phyloP scores from a whole-genome alignment of 1,140 invertebrate genomes.

The Sitodiplosis mosellana region DNA sequence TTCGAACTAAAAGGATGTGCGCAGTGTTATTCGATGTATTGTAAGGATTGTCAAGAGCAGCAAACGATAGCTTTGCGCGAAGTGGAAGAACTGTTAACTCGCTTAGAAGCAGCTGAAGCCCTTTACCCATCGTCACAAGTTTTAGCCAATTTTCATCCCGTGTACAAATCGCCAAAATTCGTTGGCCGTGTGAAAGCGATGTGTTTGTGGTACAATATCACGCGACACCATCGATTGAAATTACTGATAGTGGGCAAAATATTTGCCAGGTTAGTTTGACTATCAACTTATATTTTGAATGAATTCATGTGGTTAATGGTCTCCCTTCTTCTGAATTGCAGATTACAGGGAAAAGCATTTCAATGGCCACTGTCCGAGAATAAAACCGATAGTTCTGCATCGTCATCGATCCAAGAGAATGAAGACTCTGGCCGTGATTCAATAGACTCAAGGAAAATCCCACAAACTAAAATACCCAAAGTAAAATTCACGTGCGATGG shows the following conservation, averaged over 20 bases:
- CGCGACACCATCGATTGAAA: conserved; percentile 61
- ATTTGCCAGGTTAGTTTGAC: conserved; percentile 29
- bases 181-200: conserved; percentile 52
- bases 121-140: conserved; percentile 71
- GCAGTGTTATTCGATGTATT: conserved; percentile 49
- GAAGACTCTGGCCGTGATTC: conserved; percentile 21
- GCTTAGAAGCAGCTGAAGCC: conserved; percentile 55
- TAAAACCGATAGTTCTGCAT: conserved; percentile 14
- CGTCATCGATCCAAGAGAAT: conserved; percentile 17
- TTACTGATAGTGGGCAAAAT: conserved; percentile 59
- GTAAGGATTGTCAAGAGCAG: conserved; percentile 41
- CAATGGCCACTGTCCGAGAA: conserved; percentile 17
- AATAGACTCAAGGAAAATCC: conserved; percentile 13
- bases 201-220: conserved; percentile 82
- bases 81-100: conserved; percentile 46
- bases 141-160: conserved; percentile 50
- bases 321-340: conserved; percentile 4
- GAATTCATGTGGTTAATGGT: not conserved
- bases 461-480: conserved; percentile 1
- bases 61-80: conserved; percentile 53
- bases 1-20: conserved; percentile 13
- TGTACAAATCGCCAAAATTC: conserved; percentile 47
- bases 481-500: conserved; percentile 2
- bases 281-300: too few relatives aligned
- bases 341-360: conserved; percentile 22